Base-by-base conservation (phyloP, 2,888 invertebrate genomes). In the Geophilus truncorum region DNA sequence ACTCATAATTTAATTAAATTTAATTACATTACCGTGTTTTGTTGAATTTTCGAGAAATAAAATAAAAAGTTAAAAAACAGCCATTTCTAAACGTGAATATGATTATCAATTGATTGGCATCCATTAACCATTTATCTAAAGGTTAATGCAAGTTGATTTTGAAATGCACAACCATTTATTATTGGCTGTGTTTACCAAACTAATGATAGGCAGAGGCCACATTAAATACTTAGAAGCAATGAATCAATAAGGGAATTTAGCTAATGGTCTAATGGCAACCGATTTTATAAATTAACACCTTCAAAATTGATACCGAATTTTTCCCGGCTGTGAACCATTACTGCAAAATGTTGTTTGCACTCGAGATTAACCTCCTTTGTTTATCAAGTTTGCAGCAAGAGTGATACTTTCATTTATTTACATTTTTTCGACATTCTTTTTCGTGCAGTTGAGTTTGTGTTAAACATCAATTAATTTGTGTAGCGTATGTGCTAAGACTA, bases 381-480 rank as follows among this genome's bases (percentile, higher is more conserved):
- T 70, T 70, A 18, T 15, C 18, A 12, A 45, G 15, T 4, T 45
- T n/a, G n/a, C n/a, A n/a, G n/a, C n/a, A n/a, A n/a, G n/a, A n/a
- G n/a, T 6, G 12, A 9, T 36, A 36, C 6, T 12, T 12, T 36
- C 36, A 12, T 36, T 36, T 36, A 15, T 45, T 45, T 45, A 7
- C 15, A 12, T 9, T 9, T 9, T 9, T 45, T n/a, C 3, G 4
- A 45, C 12, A 45, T 45, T 45, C 3, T 12, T 45, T 45, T 45
- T 45, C 45, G 18, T 32, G 45, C 45, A n/a, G 18, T 7, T 4
- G 45, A 45, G 45, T 70, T 70, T 25, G 28, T 70, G 70, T 70
- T 70, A 23, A 51, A 23, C 25, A 70, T 70, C 70, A 70, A 70
- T 70, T 70, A 70, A 70, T 70, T 70, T 70, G 70, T 25, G 70